phyloP scores from a whole-genome alignment of 2,888 invertebrate genomes.

The Diadegma fenestrale region DNA sequence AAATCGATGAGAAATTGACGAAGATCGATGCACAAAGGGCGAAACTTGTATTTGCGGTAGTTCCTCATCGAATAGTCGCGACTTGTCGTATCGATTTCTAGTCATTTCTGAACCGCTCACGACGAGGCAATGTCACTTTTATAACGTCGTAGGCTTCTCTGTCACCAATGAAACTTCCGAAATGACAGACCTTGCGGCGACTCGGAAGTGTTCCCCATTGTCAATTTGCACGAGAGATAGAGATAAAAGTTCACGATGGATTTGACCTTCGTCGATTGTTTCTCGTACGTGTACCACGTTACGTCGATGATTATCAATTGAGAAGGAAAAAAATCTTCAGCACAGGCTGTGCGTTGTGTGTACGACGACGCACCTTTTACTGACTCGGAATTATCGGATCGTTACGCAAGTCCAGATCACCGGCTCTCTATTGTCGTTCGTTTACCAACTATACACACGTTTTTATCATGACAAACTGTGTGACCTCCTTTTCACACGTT shows the following conservation, averaged over 20 bases:
- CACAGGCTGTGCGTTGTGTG: conserved; percentile 16
- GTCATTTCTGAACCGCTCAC: conserved; percentile 38
- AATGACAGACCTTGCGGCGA: not conserved
- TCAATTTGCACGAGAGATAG: conserved; percentile 35
- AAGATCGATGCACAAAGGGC: conserved; percentile 40
- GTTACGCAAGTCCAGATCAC: conserved; percentile 59
- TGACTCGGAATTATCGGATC: conserved; percentile 33
- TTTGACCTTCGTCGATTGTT: conserved; percentile 44
- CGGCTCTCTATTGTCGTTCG: conserved; percentile 55
- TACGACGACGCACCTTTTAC: conserved; percentile 58
- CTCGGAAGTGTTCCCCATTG: conserved; percentile 39
- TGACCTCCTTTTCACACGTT: conserved; percentile 35
- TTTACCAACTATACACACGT: conserved; percentile 47
- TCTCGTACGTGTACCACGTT: conserved; percentile 6
- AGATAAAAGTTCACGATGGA: conserved; percentile 13
- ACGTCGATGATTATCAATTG: conserved; percentile 15
- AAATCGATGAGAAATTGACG: conserved; percentile 47
- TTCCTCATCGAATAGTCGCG: conserved; percentile 61
- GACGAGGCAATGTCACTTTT: conserved; percentile 15
- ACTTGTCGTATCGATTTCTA: conserved; percentile 39
- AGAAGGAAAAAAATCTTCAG: conserved; percentile 44
- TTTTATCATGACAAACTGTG: conserved; percentile 48
- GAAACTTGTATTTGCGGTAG: conserved; percentile 52
- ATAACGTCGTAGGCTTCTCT: not conserved
- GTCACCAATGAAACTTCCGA: conserved; percentile 21